Evolutionary conservation across 2,113 vertebrate species (phyloP).

Genomic region (Tilapia sparmanii): DNA sequence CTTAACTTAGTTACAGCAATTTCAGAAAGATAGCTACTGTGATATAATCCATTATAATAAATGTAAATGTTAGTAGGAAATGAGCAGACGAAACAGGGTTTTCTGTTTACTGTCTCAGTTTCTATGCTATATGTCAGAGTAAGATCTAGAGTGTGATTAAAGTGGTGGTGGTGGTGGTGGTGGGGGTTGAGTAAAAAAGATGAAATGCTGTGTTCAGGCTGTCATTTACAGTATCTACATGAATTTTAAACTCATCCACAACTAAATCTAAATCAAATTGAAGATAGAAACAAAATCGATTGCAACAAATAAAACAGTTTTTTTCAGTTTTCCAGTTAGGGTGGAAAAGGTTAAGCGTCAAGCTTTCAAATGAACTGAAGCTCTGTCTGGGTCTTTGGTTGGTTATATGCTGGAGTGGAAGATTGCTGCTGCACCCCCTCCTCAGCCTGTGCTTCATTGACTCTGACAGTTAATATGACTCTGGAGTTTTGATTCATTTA

Average conservation of each 20-base stretch:
- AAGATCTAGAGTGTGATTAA: neutral
- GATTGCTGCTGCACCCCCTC: neutral
- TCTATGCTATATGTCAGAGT: neutral
- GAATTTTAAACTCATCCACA: neutral
- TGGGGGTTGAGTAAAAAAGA: neutral
- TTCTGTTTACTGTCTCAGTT: neutral
- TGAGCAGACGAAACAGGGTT: neutral
- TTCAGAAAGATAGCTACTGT: neutral
- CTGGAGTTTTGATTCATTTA: neutral
- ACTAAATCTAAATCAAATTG: neutral
- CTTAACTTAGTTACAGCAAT: neutral
- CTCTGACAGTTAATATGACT: neutral
- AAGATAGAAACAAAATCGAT: neutral
- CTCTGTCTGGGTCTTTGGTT: neutral
- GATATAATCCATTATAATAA: neutral
- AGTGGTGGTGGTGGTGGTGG: neutral
- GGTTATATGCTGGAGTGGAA: neutral
- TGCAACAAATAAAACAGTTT: neutral
- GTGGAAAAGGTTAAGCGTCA: neutral
- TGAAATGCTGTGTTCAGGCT: neutral
- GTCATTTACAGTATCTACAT: neutral
- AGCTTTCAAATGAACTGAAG: neutral
- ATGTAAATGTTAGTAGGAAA: neutral
- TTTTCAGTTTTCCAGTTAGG: neutral
- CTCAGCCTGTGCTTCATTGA: neutral